phyloP scores from a whole-genome alignment of 2,888 invertebrate species.

The Myathropa florea region DNA sequence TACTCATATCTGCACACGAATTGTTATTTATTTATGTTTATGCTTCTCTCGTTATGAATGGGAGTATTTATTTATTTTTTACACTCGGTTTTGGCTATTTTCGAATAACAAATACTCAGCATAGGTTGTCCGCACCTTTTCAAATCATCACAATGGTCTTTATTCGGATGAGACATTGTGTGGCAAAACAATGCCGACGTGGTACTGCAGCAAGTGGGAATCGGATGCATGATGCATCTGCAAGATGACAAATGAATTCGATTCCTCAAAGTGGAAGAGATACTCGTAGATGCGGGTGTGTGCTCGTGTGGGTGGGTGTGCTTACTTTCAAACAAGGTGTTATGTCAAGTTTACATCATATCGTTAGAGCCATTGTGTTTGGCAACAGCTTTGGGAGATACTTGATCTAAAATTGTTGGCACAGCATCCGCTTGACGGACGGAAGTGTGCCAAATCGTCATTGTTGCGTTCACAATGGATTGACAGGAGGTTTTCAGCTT shows the following conservation, averaged over 20 bases:
- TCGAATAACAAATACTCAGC: slow-evolving; percentile 39
- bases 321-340: slow-evolving; percentile 13
- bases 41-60: slow-evolving; percentile 6
- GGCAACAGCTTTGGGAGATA: slow-evolving; percentile 7
- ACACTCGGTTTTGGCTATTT: slow-evolving; percentile 8
- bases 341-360: slow-evolving; percentile 43
- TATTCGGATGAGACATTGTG: slow-evolving; percentile 25
- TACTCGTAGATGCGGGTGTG: neutral
- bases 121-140: slow-evolving; percentile 50
- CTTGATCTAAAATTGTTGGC: neutral
- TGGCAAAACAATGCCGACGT: slow-evolving; percentile 24
- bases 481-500: neutral
- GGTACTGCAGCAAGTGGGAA: slow-evolving; percentile 37
- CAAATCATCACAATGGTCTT: slow-evolving; percentile 47
- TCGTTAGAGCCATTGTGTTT: slow-evolving; percentile 1
- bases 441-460: slow-evolving; percentile 17
- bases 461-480: neutral
- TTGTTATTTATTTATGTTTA: slow-evolving; percentile 35
- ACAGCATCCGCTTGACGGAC: slow-evolving; percentile 10
- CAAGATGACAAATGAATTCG: slow-evolving; percentile 40
- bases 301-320: neutral
- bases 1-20: slow-evolving; percentile 27
- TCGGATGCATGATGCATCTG: slow-evolving; percentile 38
- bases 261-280: neutral
- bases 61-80: slow-evolving; percentile 25